Base-by-base conservation (phyloP, 1,140 invertebrate genomes). In the Cydia splendana region DNA sequence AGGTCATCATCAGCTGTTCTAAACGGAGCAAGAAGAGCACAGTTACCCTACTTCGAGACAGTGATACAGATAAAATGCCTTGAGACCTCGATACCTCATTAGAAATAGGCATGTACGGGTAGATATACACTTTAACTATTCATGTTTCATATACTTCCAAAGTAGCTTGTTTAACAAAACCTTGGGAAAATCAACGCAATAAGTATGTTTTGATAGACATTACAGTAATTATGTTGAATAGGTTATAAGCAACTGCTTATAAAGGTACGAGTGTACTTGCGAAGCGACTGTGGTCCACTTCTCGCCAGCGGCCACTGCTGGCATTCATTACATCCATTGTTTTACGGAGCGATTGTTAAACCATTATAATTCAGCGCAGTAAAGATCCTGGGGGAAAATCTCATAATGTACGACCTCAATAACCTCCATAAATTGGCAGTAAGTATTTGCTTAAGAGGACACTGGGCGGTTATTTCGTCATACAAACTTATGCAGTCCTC, bases 321-420 rank as follows among this genome's bases (percentile, higher is more conserved):
- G 20, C 57, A 62, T 62, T 62, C 57, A 62, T 62, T 62, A 62
- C 10, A 24, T n/a, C 57, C 20, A 62, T 62, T 62, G 57, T 62
- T 62, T 62, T 62, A n/a, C 57, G 9, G 6, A 62, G 57, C 57
- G 57, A 62, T 24, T n/a, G 57, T 62, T 62, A 10, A 62, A 62
- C 20, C 57, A 62, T 62, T 24, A 62, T 24, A 24, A 20, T 62
- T 62, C 57, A 62, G 57, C 20, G 20, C 57, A 18, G 53, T 57
- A 62, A 62, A 24, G 57, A 62, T 62, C 57, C 57, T n/a, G 57
- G 0, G 57, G 57, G 57, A 62, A 18, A 62, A 62, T 62, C 57
- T 62, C 57, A 24, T 62, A 62, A 62, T 24, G 7, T 62, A 24
- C 57, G 57, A 62, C 57, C 57, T 24, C 57, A 57, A 18, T 62